Percentiles rank a stretch among this genome's conserved stretches.
Evolutionary conservation across 2,888 invertebrate genomes (phyloP).

Genomic region (Nomada hirtipes): DNA sequence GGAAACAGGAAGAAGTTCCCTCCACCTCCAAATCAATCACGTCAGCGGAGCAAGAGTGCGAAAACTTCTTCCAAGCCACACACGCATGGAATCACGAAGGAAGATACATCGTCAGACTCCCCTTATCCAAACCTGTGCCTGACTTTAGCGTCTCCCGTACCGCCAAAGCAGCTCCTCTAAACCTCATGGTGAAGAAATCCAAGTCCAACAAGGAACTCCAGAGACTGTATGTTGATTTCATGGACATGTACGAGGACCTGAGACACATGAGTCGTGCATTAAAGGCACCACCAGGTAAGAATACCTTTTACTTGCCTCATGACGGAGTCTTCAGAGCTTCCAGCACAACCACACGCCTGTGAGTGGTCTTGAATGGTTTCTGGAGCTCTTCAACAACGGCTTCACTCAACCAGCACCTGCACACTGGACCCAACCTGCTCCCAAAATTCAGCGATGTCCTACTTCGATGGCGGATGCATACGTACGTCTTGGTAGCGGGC

Average conservation of each 20-base stretch:
- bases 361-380: slow-evolving; percentile 14
- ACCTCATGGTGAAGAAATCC: background rate
- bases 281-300: background rate
- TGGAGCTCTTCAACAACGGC: background rate
- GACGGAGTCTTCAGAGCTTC: too few relatives aligned
- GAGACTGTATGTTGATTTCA: background rate
- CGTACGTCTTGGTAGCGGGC: background rate
- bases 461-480: background rate
- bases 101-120: background rate
- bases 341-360: background rate
- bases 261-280: background rate
- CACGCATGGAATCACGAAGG: background rate
- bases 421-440: background rate
- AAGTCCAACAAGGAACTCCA: background rate
- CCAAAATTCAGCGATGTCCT: background rate
- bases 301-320: background rate
- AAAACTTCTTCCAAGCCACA: background rate
- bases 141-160: background rate
- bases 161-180: background rate
- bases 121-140: background rate
- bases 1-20: slow-evolving; percentile 19
- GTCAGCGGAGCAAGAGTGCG: slow-evolving; percentile 1
- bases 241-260: background rate
- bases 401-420: background rate
- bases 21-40: background rate